These are phyloP conservation scores for Acipenser ruthenus DNA, from an alignment of 2,797 vertebrate genomes.

Conservation along the genomic window DNA sequence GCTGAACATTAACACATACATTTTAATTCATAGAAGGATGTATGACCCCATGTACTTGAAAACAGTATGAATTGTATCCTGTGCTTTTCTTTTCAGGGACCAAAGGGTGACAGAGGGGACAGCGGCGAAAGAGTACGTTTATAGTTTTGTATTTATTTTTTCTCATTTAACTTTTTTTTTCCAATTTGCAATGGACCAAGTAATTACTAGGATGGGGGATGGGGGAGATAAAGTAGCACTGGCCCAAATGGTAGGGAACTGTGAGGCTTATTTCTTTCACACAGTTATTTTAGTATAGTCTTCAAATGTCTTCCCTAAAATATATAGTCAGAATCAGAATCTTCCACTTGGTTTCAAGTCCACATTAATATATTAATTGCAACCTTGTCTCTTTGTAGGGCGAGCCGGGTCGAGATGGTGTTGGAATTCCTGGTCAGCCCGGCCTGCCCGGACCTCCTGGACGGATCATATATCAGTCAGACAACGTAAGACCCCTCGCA, in stretches of 20 bases:
- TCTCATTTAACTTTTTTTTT: background rate
- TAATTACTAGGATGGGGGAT: too few species aligned
- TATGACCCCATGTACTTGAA: too few species aligned
- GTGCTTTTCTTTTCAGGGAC: slow-evolving; percentile 42
- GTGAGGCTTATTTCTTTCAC: too few species aligned
- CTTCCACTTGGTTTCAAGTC: too few species aligned
- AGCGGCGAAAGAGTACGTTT: slow-evolving; percentile 55
- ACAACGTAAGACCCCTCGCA: slow-evolving; percentile 35
- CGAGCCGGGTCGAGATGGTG: slow-evolving; percentile 72
- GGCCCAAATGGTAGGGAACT: too few species aligned
- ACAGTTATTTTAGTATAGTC: too few species aligned
- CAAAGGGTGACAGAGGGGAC: slow-evolving; percentile 49
- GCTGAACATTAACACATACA: too few species aligned
- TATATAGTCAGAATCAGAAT: too few species aligned
- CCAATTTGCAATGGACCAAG: background rate
- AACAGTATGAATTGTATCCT: background rate
- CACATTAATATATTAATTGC: too few species aligned
- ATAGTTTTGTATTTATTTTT: background rate
- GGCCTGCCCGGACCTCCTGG: slow-evolving; percentile 85
- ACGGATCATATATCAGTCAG: slow-evolving; percentile 53
- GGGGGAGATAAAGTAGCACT: too few species aligned
- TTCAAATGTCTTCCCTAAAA: too few species aligned
- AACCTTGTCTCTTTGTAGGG: slow-evolving; percentile 60
- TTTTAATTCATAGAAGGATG: too few species aligned
- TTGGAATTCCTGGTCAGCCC: slow-evolving; percentile 64